Evolutionary conservation across 1,140 invertebrate species (phyloP).

Genomic region (Brachionus plicatilis): DNA sequence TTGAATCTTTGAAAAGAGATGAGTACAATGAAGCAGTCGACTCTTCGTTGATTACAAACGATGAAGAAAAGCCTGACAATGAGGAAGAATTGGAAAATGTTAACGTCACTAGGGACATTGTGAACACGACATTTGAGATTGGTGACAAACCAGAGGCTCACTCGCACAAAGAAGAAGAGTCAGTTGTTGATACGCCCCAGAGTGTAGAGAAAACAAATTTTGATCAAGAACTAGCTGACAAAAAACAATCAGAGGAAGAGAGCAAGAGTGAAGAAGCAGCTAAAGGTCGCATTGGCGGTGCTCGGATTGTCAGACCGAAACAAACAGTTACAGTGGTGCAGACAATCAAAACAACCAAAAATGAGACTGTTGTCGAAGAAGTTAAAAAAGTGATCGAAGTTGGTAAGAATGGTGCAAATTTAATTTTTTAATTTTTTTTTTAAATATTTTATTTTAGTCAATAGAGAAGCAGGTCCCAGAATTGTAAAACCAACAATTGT

Average conservation of each 20-base stretch:
- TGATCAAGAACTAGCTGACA: neutral
- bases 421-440: neutral
- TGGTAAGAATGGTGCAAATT: neutral
- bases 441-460: neutral
- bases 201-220: neutral
- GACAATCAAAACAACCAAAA: neutral
- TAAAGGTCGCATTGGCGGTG: neutral
- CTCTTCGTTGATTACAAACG: conserved; percentile 2
- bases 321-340: neutral
- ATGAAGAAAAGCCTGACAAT: neutral
- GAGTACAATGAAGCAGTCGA: neutral
- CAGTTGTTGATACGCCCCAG: neutral
- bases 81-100: neutral
- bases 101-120: neutral
- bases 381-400: conserved; percentile 7
- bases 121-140: neutral
- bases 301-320: neutral
- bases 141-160: neutral
- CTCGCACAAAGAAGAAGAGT: neutral
- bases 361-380: neutral
- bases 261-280: neutral
- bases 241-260: neutral
- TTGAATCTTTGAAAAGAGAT: too few species aligned
- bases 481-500: neutral
- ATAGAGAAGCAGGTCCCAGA: neutral